A percentile compares a stretch with the other conserved stretches of the same genome.
phyloP scores from a whole-genome alignment of 2,113 vertebrate species.

The Malurus elegans region DNA sequence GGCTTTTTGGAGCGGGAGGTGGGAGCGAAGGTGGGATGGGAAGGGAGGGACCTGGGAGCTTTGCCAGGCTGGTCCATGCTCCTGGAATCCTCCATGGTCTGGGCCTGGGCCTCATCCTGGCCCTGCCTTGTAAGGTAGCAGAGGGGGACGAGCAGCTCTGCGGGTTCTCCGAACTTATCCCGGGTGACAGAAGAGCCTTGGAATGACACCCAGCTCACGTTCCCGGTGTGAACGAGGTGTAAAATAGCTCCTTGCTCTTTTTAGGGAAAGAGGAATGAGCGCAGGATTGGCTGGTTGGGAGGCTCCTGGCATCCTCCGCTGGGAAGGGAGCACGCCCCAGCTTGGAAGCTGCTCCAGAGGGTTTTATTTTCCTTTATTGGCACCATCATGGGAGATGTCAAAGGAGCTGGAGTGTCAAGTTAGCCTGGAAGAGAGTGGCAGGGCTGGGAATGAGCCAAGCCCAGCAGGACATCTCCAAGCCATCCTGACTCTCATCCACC shows the following conservation, averaged over 20 bases:
- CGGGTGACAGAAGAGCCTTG: conserved; percentile 22
- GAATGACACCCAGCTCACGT: conserved; percentile 16
- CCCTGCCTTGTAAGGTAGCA: conserved; percentile 43
- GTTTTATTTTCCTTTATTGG: background rate
- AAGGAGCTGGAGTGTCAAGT: background rate
- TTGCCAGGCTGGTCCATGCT: background rate
- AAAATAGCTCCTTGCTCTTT: conserved; percentile 54
- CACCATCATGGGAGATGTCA: background rate
- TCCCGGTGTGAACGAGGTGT: conserved; percentile 31
- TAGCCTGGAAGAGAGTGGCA: background rate
- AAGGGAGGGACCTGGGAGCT: background rate
- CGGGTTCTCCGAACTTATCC: background rate
- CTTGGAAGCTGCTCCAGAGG: background rate
- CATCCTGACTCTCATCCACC: background rate
- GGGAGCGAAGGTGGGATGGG: background rate
- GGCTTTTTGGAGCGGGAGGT: rapidly evolving
- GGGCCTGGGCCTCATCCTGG: background rate
- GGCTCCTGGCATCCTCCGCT: background rate
- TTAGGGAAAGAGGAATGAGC: conserved; percentile 25
- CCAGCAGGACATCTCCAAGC: background rate
- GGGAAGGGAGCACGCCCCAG: background rate
- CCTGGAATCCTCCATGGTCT: background rate
- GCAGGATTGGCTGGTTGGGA: background rate
- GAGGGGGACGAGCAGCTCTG: background rate
- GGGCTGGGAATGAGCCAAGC: background rate